These are phyloP conservation scores for Argyrosomus regius DNA, from an alignment of 2,797 vertebrate species.

Conservation along the genomic window DNA sequence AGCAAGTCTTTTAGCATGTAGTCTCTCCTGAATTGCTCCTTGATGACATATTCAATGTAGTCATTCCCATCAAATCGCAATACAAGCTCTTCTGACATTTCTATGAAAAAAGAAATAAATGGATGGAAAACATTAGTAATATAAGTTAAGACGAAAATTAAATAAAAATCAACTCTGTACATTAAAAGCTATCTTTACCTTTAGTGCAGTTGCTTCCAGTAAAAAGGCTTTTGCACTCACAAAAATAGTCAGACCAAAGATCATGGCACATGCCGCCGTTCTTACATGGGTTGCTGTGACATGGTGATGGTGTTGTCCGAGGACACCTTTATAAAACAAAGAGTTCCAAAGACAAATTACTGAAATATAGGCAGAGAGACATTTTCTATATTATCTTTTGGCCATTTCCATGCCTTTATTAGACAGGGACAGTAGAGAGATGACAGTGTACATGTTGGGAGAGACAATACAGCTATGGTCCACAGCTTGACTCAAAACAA, in stretches of 20 bases:
- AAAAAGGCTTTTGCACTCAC: slow-evolving; percentile 81
- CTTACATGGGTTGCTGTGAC: slow-evolving; percentile 75
- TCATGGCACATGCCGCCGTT: slow-evolving; percentile 84
- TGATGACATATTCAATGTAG: slow-evolving; percentile 83
- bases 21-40: slow-evolving; percentile 83
- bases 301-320: slow-evolving; percentile 67
- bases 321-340: slow-evolving; percentile 77
- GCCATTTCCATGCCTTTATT: background rate
- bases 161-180: background rate
- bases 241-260: slow-evolving; percentile 83
- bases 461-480: background rate
- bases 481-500: background rate
- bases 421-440: background rate
- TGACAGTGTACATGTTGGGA: too few species aligned
- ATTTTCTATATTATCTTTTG: background rate
- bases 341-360: background rate
- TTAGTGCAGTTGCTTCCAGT: slow-evolving; percentile 80
- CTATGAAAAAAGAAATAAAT: slow-evolving; percentile 58
- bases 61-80: slow-evolving; percentile 73
- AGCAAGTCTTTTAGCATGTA: slow-evolving; percentile 69
- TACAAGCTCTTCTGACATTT: slow-evolving; percentile 77
- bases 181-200: slow-evolving; percentile 58
- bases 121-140: background rate
- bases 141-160: background rate
- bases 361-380: background rate